A percentile compares a stretch with the other conserved stretches of the same genome.
Conservation (phyloP, 2,797 vertebrate genomes). For the Sciaenops ocellatus region DNA sequence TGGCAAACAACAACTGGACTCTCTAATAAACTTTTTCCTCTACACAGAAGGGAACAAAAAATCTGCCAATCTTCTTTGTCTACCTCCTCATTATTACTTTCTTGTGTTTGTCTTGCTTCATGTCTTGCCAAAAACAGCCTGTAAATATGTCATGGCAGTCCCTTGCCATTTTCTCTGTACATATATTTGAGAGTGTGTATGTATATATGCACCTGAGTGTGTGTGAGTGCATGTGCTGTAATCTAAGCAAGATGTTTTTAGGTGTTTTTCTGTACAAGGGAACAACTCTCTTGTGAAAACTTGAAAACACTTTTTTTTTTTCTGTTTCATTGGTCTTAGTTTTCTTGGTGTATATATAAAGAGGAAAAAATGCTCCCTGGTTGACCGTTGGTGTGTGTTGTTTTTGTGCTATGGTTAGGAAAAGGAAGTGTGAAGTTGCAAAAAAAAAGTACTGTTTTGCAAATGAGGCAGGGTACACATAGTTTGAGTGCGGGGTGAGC, state of each 20-base stretch:
- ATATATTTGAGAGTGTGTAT: slow-evolving; percentile 27
- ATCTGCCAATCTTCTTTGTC: slow-evolving; percentile 54
- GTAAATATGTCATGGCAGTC: slow-evolving; percentile 54
- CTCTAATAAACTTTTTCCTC: slow-evolving; percentile 44
- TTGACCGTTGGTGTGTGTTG: slow-evolving; percentile 12
- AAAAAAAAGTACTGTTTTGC: slow-evolving; percentile 1
- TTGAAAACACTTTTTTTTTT: slow-evolving; percentile 42
- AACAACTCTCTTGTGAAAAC: slow-evolving; percentile 31
- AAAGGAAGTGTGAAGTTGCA: slow-evolving; percentile 1
- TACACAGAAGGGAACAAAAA: slow-evolving; percentile 16
- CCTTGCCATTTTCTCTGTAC: slow-evolving; percentile 28
- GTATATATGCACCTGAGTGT: slow-evolving; percentile 16
- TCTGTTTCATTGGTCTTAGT: slow-evolving; percentile 17
- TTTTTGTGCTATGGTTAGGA: neutral
- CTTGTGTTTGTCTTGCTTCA: slow-evolving; percentile 52
- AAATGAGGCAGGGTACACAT: slow-evolving; percentile 3
- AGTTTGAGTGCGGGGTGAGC: slow-evolving; percentile 1
- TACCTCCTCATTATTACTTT: slow-evolving; percentile 60
- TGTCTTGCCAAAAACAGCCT: slow-evolving; percentile 63
- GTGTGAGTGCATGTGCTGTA: neutral
- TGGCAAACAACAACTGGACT: slow-evolving; percentile 38
- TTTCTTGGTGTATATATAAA: slow-evolving; percentile 22
- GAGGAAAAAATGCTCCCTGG: neutral
- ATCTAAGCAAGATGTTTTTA: slow-evolving; percentile 27
- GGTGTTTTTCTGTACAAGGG: slow-evolving; percentile 17